These are phyloP conservation scores for Stenodema calcarata DNA, from an alignment of 2,888 invertebrate genomes.

Conservation along the genomic window DNA sequence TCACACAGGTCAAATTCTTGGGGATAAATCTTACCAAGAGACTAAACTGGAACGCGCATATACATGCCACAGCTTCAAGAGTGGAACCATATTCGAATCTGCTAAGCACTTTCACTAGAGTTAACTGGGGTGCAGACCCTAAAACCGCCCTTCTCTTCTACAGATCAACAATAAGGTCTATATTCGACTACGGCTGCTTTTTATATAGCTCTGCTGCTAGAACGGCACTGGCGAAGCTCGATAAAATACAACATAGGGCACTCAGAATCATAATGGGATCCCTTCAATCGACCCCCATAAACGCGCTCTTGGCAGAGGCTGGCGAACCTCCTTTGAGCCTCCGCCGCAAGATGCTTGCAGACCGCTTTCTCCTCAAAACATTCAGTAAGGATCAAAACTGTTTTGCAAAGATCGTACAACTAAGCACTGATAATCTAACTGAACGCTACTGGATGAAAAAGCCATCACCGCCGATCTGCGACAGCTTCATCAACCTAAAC, in stretches of 20 bases:
- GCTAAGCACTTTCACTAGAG: neutral
- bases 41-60: neutral
- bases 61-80: neutral
- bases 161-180: neutral
- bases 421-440: neutral
- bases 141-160: neutral
- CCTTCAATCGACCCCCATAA: neutral
- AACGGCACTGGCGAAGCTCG: neutral
- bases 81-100: neutral
- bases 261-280: neutral
- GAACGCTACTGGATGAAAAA: neutral
- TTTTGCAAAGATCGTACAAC: neutral
- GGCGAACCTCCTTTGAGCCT: neutral
- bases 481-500: no score
- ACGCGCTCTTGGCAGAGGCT: neutral
- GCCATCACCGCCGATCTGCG: no score
- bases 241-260: neutral
- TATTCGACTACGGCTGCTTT: neutral
- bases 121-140: neutral
- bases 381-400: neutral
- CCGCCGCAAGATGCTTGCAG: neutral
- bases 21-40: neutral
- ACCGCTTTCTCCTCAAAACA: neutral
- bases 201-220: neutral
- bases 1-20: neutral